These are phyloP conservation scores for Zosterops pallidus DNA, from an alignment of 2,113 vertebrate species.

Conservation along the genomic window DNA sequence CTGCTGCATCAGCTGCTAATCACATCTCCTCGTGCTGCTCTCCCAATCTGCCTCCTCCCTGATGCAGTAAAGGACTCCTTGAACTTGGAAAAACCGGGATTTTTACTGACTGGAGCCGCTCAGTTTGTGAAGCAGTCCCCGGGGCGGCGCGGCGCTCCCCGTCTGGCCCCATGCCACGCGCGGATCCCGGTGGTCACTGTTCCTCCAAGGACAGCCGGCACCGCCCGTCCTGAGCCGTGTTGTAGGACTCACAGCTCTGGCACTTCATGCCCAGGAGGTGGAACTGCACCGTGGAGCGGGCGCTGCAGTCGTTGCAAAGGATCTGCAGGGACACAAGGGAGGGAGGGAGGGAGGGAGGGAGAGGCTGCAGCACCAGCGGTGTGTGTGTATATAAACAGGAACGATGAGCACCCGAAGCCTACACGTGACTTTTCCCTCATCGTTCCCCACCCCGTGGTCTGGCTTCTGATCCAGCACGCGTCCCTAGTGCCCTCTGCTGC, in stretches of 20 bases:
- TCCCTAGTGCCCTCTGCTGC: background rate
- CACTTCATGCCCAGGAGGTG: conserved; percentile 96
- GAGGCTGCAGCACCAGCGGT: background rate
- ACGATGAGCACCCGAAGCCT: background rate
- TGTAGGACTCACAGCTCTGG: conserved; percentile 88
- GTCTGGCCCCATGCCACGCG: rapidly evolving
- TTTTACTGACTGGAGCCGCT: background rate
- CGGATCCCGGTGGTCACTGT: background rate
- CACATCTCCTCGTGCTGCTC: background rate
- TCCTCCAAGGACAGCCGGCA: conserved; percentile 63
- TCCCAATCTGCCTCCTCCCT: background rate
- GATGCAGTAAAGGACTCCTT: background rate
- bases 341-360: background rate
- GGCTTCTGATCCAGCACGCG: background rate
- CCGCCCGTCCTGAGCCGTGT: conserved; percentile 86
- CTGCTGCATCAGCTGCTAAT: background rate
- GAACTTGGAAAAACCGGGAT: background rate
- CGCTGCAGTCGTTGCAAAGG: conserved; percentile 92
- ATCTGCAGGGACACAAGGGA: conserved; percentile 72
- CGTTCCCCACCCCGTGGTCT: background rate
- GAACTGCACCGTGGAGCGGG: conserved; percentile 85
- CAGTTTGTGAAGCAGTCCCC: background rate
- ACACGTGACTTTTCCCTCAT: background rate
- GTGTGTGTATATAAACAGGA: background rate
- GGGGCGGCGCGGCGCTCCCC: background rate